Evolutionary conservation across 2,888 invertebrate species (phyloP), one percentile per base, ranked within the genome.

Genomic region (Eilema caniola): DNA sequence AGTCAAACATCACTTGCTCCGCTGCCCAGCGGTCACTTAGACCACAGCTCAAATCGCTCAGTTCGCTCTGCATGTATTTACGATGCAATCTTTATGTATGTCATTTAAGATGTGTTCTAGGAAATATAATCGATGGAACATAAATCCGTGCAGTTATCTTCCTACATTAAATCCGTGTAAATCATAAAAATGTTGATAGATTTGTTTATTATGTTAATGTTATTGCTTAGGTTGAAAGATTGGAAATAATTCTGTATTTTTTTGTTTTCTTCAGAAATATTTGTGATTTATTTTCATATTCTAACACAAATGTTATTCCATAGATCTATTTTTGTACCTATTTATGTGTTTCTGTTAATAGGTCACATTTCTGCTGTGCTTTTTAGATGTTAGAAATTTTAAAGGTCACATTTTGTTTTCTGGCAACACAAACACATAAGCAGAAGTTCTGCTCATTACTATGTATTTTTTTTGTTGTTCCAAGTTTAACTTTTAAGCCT

Each of bases 11-110:
- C 62, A 23, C 23, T 5, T n/a, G 33, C 56, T 65, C 11, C 62
- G 60, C 61, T 61, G 0, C 11, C 12, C 63, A 60, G 56, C 16
- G 5, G 59, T 63, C 56, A 41, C 37, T 56, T n/a, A 16, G 31
- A 56, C 65, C 56, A 10, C 31, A 47, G 7, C 80, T 78, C 73
- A 73, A 73, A 76, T 74, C 68, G 64, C 72, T 74, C 70, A 75
- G 59, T 33, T 80, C 84, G 76, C 86, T 88, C 84, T 85, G 82
- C 85, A 81, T 83, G 75, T 83, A 85, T 90, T 90, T 90, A 90
- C 88, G 89, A 89, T 81, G 77, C 76, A 79, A 65, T 66, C 77
- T 81, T 80, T 74, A 74, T 68, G 73, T 81, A 75, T 75, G 76
- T 79, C 76, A 81, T 77, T 75, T 71, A 70, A 77, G 66, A 76